Base-by-base conservation (phyloP, 2,797 vertebrate species). In the Rhadinocentrus ornatus region DNA sequence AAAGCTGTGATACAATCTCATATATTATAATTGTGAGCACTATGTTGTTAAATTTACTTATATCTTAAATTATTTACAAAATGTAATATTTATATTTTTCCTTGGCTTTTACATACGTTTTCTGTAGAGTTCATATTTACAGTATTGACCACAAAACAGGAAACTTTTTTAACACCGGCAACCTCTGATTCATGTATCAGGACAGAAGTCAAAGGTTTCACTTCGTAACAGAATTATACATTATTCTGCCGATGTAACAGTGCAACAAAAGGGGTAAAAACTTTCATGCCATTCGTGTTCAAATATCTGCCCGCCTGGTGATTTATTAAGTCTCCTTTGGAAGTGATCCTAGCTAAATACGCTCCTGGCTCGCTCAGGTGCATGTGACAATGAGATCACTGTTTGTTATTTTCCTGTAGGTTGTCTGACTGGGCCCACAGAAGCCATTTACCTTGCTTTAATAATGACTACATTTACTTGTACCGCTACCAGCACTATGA, bases 301-400 rank as follows among this genome's bases (percentile, higher is more conserved):
- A 55, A 13, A 41, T 35, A 6, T 16, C 11, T 3, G 11, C 15
- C 7, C n/a, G 18, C 20, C 18, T 48, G 46, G 18, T 48, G 20
- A 48, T 48, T n/a, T 53, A 3, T 26, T 13, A 26, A 34, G 37
- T 31, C 4, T 11, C 9, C 31, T 68, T 1, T n/a, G 11, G n/a
- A 50, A n/a, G 16, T 1, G 1, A 13, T 32, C 1, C 26, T 20
- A 16, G 1, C 13, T 20, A 27, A 15, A 16, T n/a, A 41, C 13
- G 39, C 68, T 59, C 50, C 15, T 44, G 7, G 12, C 31, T 68
- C 8, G 20, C 31, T 59, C 65, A 87, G 80, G 72, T 81, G 48
- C 82, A 79, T 73, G 76, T 89, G 86, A 90, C 86, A 62, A 12
- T 89, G 82, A 86, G 64, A n/a, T 86, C 87, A 86, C 41, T 46